Base-by-base conservation (phyloP, 2,888 invertebrate species). In the Dascillus cervinus region DNA sequence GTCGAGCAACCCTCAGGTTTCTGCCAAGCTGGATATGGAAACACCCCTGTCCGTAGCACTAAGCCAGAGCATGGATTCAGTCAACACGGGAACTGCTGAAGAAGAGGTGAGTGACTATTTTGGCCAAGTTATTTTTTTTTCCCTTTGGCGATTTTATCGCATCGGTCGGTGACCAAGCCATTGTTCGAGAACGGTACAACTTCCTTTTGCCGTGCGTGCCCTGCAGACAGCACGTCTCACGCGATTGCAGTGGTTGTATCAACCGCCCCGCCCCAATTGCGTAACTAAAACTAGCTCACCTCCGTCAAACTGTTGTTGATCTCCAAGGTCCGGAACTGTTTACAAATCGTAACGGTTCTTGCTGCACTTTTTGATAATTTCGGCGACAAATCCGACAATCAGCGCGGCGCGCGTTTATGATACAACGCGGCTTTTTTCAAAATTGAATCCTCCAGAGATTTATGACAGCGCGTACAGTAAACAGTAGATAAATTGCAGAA, bases 41-140 rank as follows among this genome's bases (percentile, higher is more conserved):
- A 77, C 79, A 49, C 71, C 78, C 49, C 75, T 78, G 50, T 75
- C 78, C 61, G 73, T 82, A 63, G 83, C 89, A 58, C 76, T 88
- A 61, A 91, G 91, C 65, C 92, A 94, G 72, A 92, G 91, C 73
- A 92, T 94, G 91, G 94, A 94, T 73, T 92, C 91, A 57, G 94
- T 94, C 65, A 92, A 92, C 72, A 91, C 91, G 55, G 82, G 83
- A 62, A 86, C 88, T 65, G 86, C 90, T 66, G 94, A 95, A 74
- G 95, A 94, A 78, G 95, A 94, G 92, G 95, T 94, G 60, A 75
- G 83, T 68, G 11, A 13, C 11, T 26, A 15, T 17, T 17, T 17
- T n/a, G n/a, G n/a, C 6, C 26, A 12, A 6, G 22, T 12, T 22
- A 22, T 22, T 22, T n/a, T 22, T 12, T 22, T 10, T 20, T 20